Percentiles rank a stretch among this genome's conserved stretches.
These are phyloP conservation scores for Rugalucina vietnamica DNA, from an alignment of 2,888 invertebrate species.

Conservation along the genomic window DNA sequence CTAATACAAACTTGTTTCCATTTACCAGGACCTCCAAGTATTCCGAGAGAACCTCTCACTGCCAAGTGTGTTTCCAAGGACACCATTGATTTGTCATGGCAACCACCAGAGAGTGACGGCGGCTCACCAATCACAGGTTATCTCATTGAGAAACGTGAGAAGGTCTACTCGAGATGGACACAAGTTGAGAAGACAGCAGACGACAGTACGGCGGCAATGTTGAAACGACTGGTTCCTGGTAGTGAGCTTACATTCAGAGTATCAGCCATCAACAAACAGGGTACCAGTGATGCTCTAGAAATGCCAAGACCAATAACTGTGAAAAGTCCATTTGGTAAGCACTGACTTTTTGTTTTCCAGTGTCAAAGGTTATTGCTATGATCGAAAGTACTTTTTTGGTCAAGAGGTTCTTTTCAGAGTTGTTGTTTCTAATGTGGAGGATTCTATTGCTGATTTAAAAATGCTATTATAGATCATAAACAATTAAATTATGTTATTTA, in stretches of 20 bases:
- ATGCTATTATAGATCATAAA: too few relatives aligned
- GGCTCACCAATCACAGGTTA: conserved; percentile 84
- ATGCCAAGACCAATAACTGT: conserved; percentile 84
- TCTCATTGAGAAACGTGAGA: conserved; percentile 92
- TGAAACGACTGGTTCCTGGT: conserved; percentile 90
- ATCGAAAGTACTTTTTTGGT: too few relatives aligned
- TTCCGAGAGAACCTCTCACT: conserved; percentile 83
- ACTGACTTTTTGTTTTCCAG: too few relatives aligned
- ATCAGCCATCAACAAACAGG: conserved; percentile 93
- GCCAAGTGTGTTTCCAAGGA: conserved; percentile 84
- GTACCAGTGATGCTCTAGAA: conserved; percentile 89
- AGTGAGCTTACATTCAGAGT: conserved; percentile 94
- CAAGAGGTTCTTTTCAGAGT: too few relatives aligned
- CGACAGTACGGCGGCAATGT: conserved; percentile 86
- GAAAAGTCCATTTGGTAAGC: conserved; percentile 90
- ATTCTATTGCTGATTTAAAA: too few relatives aligned
- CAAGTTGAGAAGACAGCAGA: conserved; percentile 75
- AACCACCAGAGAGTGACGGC: conserved; percentile 84
- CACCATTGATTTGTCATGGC: conserved; percentile 85
- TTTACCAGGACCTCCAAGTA: conserved; percentile 80
- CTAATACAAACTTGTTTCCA: too few relatives aligned
- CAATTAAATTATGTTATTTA: too few relatives aligned
- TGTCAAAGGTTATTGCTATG: too few relatives aligned
- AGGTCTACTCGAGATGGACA: conserved; percentile 74
- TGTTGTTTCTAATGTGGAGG: too few relatives aligned